phyloP scores from a whole-genome alignment of 2,113 vertebrate genomes.

The Hystrix brachyura region DNA sequence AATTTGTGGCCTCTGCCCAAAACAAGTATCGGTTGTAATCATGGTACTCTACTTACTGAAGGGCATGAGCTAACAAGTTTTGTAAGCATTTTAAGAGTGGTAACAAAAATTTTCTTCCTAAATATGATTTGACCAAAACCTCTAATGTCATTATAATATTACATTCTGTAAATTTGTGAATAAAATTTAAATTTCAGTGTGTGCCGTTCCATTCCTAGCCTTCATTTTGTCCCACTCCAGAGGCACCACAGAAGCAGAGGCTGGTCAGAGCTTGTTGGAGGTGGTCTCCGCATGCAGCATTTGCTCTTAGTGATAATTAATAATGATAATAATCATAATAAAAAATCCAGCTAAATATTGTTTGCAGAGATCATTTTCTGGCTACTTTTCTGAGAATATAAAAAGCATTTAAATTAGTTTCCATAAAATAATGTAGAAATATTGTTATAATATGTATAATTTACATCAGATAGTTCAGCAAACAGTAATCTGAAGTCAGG shows the following conservation, averaged over 20 bases:
- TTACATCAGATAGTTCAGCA: conserved; percentile 29
- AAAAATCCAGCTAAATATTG: conserved; percentile 31
- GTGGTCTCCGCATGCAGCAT: conserved; percentile 9
- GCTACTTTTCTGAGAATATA: conserved; percentile 36
- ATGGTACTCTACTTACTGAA: background rate
- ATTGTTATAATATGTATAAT: conserved; percentile 27
- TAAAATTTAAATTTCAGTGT: background rate
- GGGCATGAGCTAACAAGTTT: background rate
- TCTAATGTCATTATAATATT: conserved; percentile 29
- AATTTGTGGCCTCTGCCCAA: background rate
- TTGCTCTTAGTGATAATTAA: conserved; percentile 49
- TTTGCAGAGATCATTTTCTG: conserved; percentile 62
- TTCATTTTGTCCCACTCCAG: background rate
- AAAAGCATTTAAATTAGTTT: conserved; percentile 10
- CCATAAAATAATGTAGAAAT: conserved; percentile 48
- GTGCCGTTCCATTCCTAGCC: background rate
- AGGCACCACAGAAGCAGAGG: background rate
- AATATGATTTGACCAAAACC: background rate
- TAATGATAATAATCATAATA: background rate
- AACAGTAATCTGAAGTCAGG: background rate
- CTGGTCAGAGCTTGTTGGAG: background rate
- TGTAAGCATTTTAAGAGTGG: background rate
- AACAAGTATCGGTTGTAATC: background rate
- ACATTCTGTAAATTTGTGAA: conserved; percentile 18
- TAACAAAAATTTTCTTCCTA: conserved; percentile 42